Evolutionary conservation across 2,888 invertebrate species (phyloP).

Genomic region (Drosophila niveifrons): DNA sequence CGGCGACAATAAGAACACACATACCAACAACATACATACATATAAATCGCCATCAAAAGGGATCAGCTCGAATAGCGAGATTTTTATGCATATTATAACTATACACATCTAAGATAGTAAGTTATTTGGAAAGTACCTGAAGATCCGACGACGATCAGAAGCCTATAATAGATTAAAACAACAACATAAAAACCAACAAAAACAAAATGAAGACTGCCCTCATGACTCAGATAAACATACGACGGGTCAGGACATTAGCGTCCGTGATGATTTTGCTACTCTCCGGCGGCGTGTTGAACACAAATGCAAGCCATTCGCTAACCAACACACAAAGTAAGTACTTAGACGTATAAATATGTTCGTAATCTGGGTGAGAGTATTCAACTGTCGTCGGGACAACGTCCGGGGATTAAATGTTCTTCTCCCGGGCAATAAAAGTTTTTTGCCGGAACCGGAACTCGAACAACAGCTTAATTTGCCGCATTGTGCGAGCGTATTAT

Average conservation of each 20-base stretch:
- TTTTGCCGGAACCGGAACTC: conserved; percentile 2
- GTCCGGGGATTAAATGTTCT: neutral
- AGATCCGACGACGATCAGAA: conserved; percentile 55
- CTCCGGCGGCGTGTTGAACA: conserved; percentile 42
- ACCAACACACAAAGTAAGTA: conserved; percentile 76
- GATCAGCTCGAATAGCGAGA: conserved; percentile 67
- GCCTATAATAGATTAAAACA: conserved; percentile 34
- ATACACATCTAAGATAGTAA: conserved; percentile 33
- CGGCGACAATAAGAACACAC: conserved; percentile 4
- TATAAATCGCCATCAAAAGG: conserved; percentile 46
- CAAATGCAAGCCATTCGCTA: conserved; percentile 51
- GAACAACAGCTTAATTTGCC: conserved; percentile 17
- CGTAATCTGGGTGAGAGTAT: neutral
- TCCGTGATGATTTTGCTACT: conserved; percentile 66
- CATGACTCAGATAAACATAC: conserved; percentile 58
- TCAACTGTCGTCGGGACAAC: conserved; percentile 2
- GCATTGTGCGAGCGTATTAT: conserved; percentile 17
- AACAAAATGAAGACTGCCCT: conserved; percentile 61
- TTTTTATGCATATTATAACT: conserved; percentile 51
- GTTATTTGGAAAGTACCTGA: conserved; percentile 61
- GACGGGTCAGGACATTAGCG: conserved; percentile 67
- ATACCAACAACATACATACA: neutral
- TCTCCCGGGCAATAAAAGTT: conserved; percentile 14
- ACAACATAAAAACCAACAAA: neutral
- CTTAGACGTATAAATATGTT: neutral